Conservation (phyloP, 1,140 invertebrate genomes). For the Cecropterus lyciades region DNA sequence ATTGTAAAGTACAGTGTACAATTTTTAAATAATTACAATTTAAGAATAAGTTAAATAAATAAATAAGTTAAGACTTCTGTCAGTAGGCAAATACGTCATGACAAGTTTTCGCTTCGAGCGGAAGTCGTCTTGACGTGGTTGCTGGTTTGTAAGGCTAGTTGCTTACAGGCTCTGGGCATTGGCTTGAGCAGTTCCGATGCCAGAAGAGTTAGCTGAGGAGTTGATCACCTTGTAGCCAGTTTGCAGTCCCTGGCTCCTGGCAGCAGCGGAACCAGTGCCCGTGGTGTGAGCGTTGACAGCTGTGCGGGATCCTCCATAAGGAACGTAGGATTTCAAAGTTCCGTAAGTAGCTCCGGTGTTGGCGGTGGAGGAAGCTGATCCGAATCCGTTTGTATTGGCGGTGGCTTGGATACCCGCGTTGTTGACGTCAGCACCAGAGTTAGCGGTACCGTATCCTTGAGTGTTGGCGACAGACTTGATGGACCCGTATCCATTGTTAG, state of each 20-base stretch:
- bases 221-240: constrained; percentile 60
- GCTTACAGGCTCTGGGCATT: constrained; percentile 55
- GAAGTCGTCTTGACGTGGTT: constrained; percentile 73
- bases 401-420: constrained; percentile 20
- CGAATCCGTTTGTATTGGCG: constrained; percentile 36
- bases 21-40: constrained; percentile 2
- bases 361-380: constrained; percentile 36
- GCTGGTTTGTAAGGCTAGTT: constrained; percentile 39
- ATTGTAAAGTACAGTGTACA: too few species aligned
- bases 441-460: constrained; percentile 33
- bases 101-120: constrained; percentile 56
- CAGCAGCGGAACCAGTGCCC: constrained; percentile 57
- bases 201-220: constrained; percentile 62
- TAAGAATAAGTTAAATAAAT: constrained; percentile 55
- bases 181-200: constrained; percentile 60
- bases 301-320: constrained; percentile 49
- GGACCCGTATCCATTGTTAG: constrained; percentile 46
- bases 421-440: constrained; percentile 33
- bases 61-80: constrained; percentile 49
- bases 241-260: constrained; percentile 53
- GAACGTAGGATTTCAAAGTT: constrained; percentile 3
- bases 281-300: constrained; percentile 57
- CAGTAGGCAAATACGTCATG: constrained; percentile 68
- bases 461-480: constrained; percentile 48
- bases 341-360: constrained; percentile 25